Percentiles rank a stretch among this genome's conserved stretches.
These are phyloP conservation scores for Nemopilema nomurai DNA, from an alignment of 30 jellyfish, hydroid and myxozoan species.

Conservation along the genomic window DNA sequence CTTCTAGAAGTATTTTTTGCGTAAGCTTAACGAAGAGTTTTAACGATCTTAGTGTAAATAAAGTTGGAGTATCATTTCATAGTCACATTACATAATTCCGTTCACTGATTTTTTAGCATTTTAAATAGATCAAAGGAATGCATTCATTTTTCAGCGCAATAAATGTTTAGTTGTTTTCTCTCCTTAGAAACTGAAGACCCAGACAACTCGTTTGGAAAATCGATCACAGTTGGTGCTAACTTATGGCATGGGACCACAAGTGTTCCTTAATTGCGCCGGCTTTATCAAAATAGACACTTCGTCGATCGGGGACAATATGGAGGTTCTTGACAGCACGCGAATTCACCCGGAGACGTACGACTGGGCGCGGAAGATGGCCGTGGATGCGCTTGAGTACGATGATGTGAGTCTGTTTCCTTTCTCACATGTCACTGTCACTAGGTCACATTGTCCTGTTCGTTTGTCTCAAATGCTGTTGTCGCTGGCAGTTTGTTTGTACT, in stretches of 20 bases:
- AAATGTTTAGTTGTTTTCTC: background rate
- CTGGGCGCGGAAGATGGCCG: conserved; percentile 99
- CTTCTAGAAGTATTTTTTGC: no score
- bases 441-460: background rate
- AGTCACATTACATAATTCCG: no score
- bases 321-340: conserved; percentile 91
- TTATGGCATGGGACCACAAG: conserved; percentile 99
- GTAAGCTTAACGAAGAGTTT: no score
- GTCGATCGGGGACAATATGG: conserved; percentile 85
- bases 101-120: no score
- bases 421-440: background rate
- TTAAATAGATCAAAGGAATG: background rate
- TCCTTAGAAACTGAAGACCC: conserved; percentile 75
- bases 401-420: conserved; percentile 57
- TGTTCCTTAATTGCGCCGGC: conserved; percentile 96
- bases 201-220: conserved; percentile 81
- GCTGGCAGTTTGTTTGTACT: no score
- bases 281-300: conserved; percentile 84
- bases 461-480: no score
- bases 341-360: conserved; percentile 99
- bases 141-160: background rate
- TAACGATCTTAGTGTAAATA: no score
- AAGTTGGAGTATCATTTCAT: no score
- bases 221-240: conserved; percentile 95
- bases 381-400: conserved; percentile 93